Conservation (phyloP, 2,113 vertebrate species). For the Laticauda laticaudata region DNA sequence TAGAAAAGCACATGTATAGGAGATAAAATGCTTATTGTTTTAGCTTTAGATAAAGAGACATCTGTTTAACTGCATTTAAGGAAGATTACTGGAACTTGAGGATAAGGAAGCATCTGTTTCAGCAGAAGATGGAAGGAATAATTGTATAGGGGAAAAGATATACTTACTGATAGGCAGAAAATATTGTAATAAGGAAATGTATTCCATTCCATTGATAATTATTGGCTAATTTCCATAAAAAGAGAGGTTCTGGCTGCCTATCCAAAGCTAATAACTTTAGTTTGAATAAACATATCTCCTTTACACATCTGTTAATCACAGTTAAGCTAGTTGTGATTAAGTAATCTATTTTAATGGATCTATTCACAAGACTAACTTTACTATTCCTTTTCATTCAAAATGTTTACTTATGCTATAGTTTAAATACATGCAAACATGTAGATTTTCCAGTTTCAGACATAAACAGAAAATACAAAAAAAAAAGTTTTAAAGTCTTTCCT, state of each 20-base stretch:
- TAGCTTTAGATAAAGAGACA: not conserved
- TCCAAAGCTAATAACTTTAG: not conserved
- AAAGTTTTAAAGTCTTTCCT: not conserved
- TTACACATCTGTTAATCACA: not conserved
- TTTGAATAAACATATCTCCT: not conserved
- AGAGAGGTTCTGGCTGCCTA: not conserved
- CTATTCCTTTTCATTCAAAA: not conserved
- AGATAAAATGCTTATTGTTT: no score
- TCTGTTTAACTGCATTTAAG: no score
- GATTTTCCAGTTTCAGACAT: not conserved
- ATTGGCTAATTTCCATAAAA: not conserved
- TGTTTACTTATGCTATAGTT: not conserved
- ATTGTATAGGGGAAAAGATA: not conserved
- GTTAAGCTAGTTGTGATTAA: not conserved
- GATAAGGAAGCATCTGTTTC: not conserved
- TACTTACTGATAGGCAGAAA: not conserved
- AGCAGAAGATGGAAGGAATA: not conserved
- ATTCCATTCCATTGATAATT: not conserved
- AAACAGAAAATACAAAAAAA: not conserved
- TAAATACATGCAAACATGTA: not conserved
- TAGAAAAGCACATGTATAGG: not conserved
- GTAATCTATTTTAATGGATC: not conserved
- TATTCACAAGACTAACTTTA: not conserved
- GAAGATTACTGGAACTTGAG: no score
- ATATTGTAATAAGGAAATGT: not conserved